Conservation (phyloP, 2,113 vertebrate species). For the Climacteris rufus region DNA sequence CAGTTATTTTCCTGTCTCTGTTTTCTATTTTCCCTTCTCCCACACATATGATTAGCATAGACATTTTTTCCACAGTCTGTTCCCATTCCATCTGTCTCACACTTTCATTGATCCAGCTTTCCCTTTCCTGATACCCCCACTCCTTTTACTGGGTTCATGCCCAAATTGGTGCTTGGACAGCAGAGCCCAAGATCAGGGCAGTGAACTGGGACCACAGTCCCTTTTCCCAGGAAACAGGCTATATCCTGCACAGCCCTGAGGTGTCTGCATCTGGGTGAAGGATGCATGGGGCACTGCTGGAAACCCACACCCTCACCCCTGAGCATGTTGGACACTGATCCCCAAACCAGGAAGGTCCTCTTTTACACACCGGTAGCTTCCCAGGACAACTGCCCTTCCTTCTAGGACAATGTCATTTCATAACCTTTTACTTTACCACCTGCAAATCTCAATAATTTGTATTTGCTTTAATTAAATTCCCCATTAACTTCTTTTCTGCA, state of each 20-base stretch:
- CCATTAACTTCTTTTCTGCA: conserved; percentile 43
- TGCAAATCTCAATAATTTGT: not conserved
- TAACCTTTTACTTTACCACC: conserved; percentile 11
- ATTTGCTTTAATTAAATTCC: conserved; percentile 52
- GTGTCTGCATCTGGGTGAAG: not conserved
- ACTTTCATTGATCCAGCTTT: not conserved
- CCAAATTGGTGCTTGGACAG: not conserved
- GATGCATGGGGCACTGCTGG: not conserved
- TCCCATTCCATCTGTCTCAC: not conserved
- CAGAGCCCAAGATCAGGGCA: not conserved
- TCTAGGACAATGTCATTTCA: not conserved
- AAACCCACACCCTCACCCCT: not conserved
- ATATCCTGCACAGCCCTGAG: not conserved
- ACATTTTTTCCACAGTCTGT: not conserved
- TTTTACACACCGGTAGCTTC: not conserved
- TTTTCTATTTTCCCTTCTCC: not conserved
- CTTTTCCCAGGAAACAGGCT: not conserved
- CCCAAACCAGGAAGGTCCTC: not conserved
- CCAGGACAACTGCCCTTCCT: not conserved
- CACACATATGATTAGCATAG: not conserved
- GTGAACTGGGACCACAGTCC: not conserved
- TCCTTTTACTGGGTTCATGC: not conserved
- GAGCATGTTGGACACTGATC: not conserved
- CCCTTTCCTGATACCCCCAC: not conserved
- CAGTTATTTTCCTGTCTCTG: not conserved